phyloP scores from a whole-genome alignment of 2,888 invertebrate species.

The Boloria selene region DNA sequence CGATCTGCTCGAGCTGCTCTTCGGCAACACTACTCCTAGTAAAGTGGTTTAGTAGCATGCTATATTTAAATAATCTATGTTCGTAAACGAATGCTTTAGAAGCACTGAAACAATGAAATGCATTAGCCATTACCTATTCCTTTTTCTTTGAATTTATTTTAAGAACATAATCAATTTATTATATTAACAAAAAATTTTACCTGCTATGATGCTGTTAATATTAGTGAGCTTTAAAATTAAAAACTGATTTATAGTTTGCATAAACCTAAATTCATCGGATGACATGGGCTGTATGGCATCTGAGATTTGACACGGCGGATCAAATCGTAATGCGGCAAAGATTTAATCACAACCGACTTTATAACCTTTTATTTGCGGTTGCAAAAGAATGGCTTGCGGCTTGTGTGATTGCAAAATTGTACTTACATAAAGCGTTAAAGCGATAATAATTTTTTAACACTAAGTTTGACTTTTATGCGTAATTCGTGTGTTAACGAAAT shows the following conservation, averaged over 20 bases:
- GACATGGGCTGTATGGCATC: slow-evolving; percentile 17
- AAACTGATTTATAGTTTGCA: slow-evolving; percentile 2
- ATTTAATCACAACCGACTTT: slow-evolving; percentile 15
- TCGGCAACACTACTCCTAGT: neutral
- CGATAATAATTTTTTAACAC: slow-evolving; percentile 1
- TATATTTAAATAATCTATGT: neutral
- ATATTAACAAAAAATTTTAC: neutral
- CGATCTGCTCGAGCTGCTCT: slow-evolving; percentile 16
- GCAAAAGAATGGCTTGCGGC: slow-evolving; percentile 9
- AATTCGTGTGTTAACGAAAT: too few species aligned
- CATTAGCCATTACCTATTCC: too few species aligned
- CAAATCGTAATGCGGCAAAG: slow-evolving; percentile 15
- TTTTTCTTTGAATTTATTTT: too few species aligned
- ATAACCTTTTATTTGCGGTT: slow-evolving; percentile 20
- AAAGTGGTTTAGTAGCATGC: neutral
- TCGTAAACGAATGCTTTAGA: neutral
- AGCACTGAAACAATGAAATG: too few species aligned
- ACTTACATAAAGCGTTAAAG: slow-evolving; percentile 11
- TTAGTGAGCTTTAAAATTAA: neutral
- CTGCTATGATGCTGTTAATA: neutral
- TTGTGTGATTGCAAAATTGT: slow-evolving; percentile 16
- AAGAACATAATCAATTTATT: neutral
- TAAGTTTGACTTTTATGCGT: neutral
- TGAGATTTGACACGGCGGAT: slow-evolving; percentile 12
- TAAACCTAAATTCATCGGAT: slow-evolving; percentile 5